Evolutionary conservation across 2,113 vertebrate genomes (phyloP), one percentile per base, ranked within the genome.

Genomic region (Motacilla alba): DNA sequence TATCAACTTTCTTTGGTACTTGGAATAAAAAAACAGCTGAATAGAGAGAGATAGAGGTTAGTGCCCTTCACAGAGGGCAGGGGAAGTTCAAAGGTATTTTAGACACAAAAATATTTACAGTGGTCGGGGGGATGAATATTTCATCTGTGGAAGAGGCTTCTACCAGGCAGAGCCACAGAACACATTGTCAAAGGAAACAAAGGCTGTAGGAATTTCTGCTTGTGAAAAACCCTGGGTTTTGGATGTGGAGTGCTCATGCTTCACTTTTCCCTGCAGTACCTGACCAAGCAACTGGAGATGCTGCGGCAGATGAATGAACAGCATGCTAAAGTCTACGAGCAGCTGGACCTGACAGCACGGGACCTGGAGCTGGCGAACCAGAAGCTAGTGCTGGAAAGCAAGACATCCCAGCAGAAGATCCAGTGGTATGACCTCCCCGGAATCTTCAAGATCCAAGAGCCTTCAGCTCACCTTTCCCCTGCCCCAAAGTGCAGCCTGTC

Each of bases 311-410:
- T 99, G 98, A 99, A 99, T 3, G 99, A 99, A 87, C 99, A 99
- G 97, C 99, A 99, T 0, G 99, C 99, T 0, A 99, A 99, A 87
- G 99, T 99, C 87, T 99, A 99, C 0, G 99, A 99, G 90, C 99
- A 99, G 98, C 97, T 99, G 98, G 99, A 99, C 59, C 98, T 99
- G 94, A 99, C 99, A 0, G 99, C 99, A 4, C 97, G 99, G 24
- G 99, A 99, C 96, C 98, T 99, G 97, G 99, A 99, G 97, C 98
- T 99, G 89, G 98, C 98, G 78, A 99, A 99, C 72, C 98, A 99
- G 97, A 99, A 98, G 63, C 99, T 99, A 20, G 98, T 99, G 89
- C 97, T 99, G 97, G 99, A 99, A 97, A 99, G 99, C 97, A 99
- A 99, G 93, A 97, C 98, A 17, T 99, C 99, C 26, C 99, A 99